These are phyloP conservation scores for Monopterus albus DNA, from an alignment of 2,113 vertebrate genomes.

Conservation along the genomic window DNA sequence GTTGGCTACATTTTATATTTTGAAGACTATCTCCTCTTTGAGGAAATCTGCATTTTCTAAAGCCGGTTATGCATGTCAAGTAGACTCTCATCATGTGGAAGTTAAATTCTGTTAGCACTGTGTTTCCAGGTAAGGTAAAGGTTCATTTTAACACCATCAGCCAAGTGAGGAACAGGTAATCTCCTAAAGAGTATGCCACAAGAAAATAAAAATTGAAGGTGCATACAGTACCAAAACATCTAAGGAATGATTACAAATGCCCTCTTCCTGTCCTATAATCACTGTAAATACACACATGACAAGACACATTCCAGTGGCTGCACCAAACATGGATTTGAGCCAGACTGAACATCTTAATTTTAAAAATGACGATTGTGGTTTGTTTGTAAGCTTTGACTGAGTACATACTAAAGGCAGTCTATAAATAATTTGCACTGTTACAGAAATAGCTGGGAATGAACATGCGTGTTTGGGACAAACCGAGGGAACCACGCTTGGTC, in stretches of 20 bases:
- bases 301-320: neutral
- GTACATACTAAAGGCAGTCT: neutral
- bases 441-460: constrained; percentile 48
- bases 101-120: neutral
- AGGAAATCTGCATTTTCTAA: neutral
- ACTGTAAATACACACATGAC: too few species aligned
- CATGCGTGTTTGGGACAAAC: constrained; percentile 45
- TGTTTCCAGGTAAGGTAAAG: neutral
- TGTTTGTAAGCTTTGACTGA: constrained; percentile 27
- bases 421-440: constrained; percentile 14
- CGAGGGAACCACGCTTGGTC: constrained; percentile 45
- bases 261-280: constrained; percentile 36
- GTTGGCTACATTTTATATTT: neutral
- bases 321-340: constrained; percentile 1
- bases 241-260: too few species aligned
- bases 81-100: neutral
- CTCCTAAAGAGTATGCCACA: constrained; percentile 15
- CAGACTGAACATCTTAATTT: too few species aligned
- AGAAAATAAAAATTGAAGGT: constrained; percentile 22
- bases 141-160: constrained; percentile 9
- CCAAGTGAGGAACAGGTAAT: constrained; percentile 22
- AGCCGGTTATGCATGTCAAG: neutral
- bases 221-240: too few species aligned
- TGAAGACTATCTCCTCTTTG: neutral
- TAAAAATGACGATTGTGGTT: constrained; percentile 4